Evolutionary conservation across 2,113 vertebrate genomes (phyloP).

Genomic region (Stegastes partitus): DNA sequence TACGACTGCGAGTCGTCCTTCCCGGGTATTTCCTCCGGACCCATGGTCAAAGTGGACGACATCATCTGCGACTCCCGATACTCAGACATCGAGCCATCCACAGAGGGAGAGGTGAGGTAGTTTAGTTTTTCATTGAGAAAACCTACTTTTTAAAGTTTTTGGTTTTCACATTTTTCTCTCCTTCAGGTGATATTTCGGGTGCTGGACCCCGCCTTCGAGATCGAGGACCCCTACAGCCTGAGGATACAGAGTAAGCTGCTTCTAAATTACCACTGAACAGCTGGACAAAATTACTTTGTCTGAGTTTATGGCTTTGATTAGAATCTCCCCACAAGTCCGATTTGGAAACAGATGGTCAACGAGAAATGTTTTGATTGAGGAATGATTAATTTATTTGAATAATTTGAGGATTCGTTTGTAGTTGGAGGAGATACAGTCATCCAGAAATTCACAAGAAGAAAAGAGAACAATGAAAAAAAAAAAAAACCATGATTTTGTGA

Average conservation of each 20-base stretch:
- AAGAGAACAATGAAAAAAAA: too few species aligned
- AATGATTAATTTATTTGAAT: too few species aligned
- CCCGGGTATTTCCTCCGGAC: conserved; percentile 88
- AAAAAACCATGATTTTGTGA: too few species aligned
- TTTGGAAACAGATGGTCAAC: too few species aligned
- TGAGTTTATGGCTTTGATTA: too few species aligned
- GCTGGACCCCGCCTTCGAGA: conserved; percentile 93
- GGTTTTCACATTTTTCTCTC: background rate
- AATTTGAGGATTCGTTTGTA: too few species aligned
- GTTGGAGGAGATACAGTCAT: too few species aligned
- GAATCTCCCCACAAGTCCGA: too few species aligned
- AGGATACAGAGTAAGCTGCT: conserved; percentile 91
- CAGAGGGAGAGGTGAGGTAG: conserved; percentile 92
- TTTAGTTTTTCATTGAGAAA: background rate
- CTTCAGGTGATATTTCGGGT: conserved; percentile 93
- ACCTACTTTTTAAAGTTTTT: background rate
- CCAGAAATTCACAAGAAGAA: too few species aligned
- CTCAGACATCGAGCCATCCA: conserved; percentile 95
- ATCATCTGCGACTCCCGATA: conserved; percentile 95
- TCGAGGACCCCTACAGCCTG: conserved; percentile 93
- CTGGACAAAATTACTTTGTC: too few species aligned
- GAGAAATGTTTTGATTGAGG: too few species aligned
- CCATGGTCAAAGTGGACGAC: conserved; percentile 93
- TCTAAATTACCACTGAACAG: background rate
- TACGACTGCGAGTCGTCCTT: conserved; percentile 91